Base-by-base conservation (phyloP, 2,888 invertebrate species). In the Clostera curtula region DNA sequence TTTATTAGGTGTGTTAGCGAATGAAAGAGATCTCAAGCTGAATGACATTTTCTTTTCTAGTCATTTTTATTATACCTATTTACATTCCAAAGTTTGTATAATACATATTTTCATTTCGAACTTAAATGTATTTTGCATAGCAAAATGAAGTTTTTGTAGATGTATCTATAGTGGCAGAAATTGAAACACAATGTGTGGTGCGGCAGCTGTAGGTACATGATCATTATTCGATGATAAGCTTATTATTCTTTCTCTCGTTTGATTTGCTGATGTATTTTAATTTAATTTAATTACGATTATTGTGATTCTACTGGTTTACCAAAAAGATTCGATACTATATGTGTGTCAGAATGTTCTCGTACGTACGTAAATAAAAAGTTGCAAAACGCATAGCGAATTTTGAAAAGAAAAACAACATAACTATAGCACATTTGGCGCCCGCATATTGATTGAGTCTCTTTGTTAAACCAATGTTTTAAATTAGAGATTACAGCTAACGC, bases 101-200 rank as follows among this genome's bases (percentile, higher is more conserved):
- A 62, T 65, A 58, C n/a, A n/a, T 65, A 70, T 68, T 51, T 49
- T 43, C 64, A 65, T 67, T 63, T 61, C 49, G 51, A 62, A 58
- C 65, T 58, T 59, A 54, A 73, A 71, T 64, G 68, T 75, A 75
- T 77, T 82, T 82, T 82, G 82, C 82, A 82, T 75, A 80, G 82
- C 82, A 82, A 80, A 82, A 77, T 73, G 58, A 54, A 69, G 66
- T 80, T 73, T 69, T 56, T 46, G 70, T 79, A 73, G 69, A 57
- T 56, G 43, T 64, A n/a, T n/a, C n/a, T 21, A 62, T 69, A 68
- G 61, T 44, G 52, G 56, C 65, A 53, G 63, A 47, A 22, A 45
- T 49, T 45, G 51, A 54, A 64, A 56, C 61, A 60, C 60, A 59
- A 51, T n/a, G 56, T 51, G 62, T 56, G 59, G 57, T 44, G 62